Percentiles rank a stretch among this genome's conserved stretches.
phyloP scores from a whole-genome alignment of 2,113 vertebrate genomes.

The Coryphaenoides rupestris region DNA sequence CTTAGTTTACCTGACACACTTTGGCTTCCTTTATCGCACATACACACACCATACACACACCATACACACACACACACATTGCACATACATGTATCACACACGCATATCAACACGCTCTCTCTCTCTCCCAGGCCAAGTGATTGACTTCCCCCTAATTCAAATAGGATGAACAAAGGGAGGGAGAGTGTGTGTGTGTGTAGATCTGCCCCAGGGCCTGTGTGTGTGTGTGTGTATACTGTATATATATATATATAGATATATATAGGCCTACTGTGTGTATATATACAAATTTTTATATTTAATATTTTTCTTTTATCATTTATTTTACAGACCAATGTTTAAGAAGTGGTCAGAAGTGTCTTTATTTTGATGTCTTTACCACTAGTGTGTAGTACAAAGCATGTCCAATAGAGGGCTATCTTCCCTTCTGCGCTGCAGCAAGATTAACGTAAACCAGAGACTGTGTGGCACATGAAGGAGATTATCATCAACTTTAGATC shows the following conservation, averaged over 20 bases:
- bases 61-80: conserved; percentile 33
- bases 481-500: no score
- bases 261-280: no score
- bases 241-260: no score
- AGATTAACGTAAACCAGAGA: no score
- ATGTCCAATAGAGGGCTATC: conserved; percentile 81
- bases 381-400: background rate
- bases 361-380: no score
- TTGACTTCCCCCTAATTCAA: no score
- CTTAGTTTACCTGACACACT: conserved; percentile 86
- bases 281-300: no score
- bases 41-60: conserved; percentile 32
- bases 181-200: conserved; percentile 31
- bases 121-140: conserved; percentile 39
- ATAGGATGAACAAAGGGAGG: no score
- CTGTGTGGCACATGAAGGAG: no score
- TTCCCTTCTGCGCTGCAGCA: conserved; percentile 50
- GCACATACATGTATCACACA: conserved; percentile 51
- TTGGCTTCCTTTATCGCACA: conserved; percentile 82
- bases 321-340: no score
- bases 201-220: conserved; percentile 4
- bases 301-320: no score
- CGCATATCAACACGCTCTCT: conserved; percentile 38
- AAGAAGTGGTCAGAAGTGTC: no score
- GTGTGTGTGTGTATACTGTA: conserved; percentile 3